phyloP scores from a whole-genome alignment of 1,140 invertebrate species.

The Calephelis nemesis region DNA sequence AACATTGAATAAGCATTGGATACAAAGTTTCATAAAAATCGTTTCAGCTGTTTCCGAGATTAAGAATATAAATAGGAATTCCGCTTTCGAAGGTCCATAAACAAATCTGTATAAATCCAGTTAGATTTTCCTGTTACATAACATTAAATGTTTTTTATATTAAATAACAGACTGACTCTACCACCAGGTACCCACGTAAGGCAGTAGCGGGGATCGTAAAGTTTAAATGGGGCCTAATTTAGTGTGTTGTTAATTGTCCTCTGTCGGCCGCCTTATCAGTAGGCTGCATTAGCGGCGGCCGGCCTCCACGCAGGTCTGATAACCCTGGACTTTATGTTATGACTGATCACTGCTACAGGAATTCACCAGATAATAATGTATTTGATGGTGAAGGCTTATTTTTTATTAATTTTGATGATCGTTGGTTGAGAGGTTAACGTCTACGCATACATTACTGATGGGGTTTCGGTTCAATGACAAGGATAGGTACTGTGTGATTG shows the following conservation, averaged over 20 bases:
- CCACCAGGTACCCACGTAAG: slow-evolving; percentile 52
- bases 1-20: too few relatives aligned
- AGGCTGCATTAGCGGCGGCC: slow-evolving; percentile 66
- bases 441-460: not conserved
- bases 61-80: too few relatives aligned
- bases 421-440: not conserved
- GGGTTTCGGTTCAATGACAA: too few relatives aligned
- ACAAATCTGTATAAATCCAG: too few relatives aligned
- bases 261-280: slow-evolving; percentile 61
- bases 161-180: slow-evolving; percentile 21
- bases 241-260: slow-evolving; percentile 75
- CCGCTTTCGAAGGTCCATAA: too few relatives aligned
- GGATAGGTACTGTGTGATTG: too few relatives aligned
- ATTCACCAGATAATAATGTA: slow-evolving; percentile 7
- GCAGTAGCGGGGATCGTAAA: slow-evolving; percentile 74
- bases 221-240: slow-evolving; percentile 76
- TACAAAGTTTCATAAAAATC: too few relatives aligned
- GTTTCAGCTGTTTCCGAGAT: too few relatives aligned
- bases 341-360: slow-evolving; percentile 49
- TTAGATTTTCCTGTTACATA: too few relatives aligned
- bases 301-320: slow-evolving; percentile 46
- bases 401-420: too few relatives aligned
- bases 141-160: not conserved
- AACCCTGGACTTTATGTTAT: slow-evolving; percentile 48
- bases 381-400: not conserved